Base-by-base conservation (phyloP, 2,113 vertebrate species). In the Cyprinodon variegatus region DNA sequence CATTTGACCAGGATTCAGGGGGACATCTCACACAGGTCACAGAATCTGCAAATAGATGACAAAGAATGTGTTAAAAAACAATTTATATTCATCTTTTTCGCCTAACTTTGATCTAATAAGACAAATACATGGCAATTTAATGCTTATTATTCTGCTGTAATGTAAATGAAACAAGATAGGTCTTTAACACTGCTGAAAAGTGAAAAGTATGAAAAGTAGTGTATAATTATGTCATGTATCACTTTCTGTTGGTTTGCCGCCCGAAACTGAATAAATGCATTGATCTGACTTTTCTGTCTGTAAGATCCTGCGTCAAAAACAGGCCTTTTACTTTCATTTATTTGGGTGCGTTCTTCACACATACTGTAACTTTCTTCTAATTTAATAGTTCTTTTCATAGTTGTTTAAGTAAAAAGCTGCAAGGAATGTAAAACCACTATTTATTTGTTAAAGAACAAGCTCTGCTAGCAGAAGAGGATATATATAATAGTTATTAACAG, bases 1-100 rank as follows among this genome's bases (percentile, higher is more conserved):
- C 48, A 76, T 92, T 94, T 65, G 93, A 84, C 93, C 93, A 94
- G 76, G 85, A 93, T 2, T 93, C 92, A 76, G 82, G 72, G n/a
- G 61, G 59, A 2, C 94, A 94, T 64, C 66, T 66, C 36, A 78
- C 4, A 85, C 93, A 94, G 43, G 76, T 80, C 62, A 90, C 57
- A 39, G 93, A 90, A 83, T 94, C 93, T 94, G 81, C 10, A 79
- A 86, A 68, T 36, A 2, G 29, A 45, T 1, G 63, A 61, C 3
- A 17, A n/a, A 65, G 2, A 43, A 11, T 20, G 20, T 2, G 0
- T 64, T n/a, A 41, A 17, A 4, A 15, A 41, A 12, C 9, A 43
- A n/a, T 22, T 45, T 65, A 43, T 9, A 13, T 22, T 14, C 1
- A 12, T 38, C n/a, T 63, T 8, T 10, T 10, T n/a, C 20, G 17